phyloP scores from a whole-genome alignment of 2,888 invertebrate species.

The Alloscopus bannaensis region DNA sequence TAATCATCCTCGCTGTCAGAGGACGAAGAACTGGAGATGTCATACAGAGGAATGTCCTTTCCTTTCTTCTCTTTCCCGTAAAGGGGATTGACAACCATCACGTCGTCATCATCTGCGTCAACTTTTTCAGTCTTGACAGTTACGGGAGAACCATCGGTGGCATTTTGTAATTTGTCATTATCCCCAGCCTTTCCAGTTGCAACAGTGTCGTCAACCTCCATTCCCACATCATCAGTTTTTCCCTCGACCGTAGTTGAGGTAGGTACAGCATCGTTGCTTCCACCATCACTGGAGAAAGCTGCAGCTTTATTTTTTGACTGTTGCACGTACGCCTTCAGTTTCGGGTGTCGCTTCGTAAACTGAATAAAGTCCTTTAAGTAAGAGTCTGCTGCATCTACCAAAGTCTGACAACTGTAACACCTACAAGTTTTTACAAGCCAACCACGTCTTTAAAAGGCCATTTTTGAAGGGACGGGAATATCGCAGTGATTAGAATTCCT shows the following conservation, averaged over 20 bases:
- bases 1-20: conserved; percentile 15
- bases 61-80: conserved; percentile 11
- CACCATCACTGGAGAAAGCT: too few species aligned
- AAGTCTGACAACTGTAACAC: conserved; percentile 62
- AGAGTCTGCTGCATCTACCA: conserved; percentile 37
- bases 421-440: conserved; percentile 34
- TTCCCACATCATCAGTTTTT: neutral
- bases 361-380: conserved; percentile 32
- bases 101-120: conserved; percentile 7
- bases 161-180: neutral
- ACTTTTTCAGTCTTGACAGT: neutral
- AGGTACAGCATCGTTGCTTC: too few species aligned
- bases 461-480: too few species aligned
- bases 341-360: conserved; percentile 46
- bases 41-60: conserved; percentile 10
- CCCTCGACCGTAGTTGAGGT: too few species aligned
- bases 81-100: conserved; percentile 32
- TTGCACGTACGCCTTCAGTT: conserved; percentile 19
- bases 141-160: too few species aligned
- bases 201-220: neutral
- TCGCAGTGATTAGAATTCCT: too few species aligned
- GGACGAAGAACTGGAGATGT: conserved; percentile 27
- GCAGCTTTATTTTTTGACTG: conserved; percentile 49
- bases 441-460: too few species aligned
- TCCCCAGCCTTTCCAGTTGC: neutral